Conservation (phyloP, 2,113 vertebrate genomes). For the Geothlypis trichas region DNA sequence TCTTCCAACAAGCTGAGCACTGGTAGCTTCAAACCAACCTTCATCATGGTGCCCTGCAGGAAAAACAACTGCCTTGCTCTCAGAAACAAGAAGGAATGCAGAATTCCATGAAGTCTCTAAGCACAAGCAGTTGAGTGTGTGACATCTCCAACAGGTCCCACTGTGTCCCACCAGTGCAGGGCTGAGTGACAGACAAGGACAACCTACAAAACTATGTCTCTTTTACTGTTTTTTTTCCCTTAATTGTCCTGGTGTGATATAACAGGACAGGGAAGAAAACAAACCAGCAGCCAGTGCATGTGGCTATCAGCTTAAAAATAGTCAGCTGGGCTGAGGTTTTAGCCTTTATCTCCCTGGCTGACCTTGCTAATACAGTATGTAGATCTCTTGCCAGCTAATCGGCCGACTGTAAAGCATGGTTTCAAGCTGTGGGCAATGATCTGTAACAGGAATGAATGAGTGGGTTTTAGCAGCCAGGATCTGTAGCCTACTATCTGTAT, state of each 20-base stretch:
- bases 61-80: neutral
- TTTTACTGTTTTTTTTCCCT: neutral
- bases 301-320: constrained; percentile 77
- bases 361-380: constrained; percentile 84
- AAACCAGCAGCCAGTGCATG: constrained; percentile 66
- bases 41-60: neutral
- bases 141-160: neutral
- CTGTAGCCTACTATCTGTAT: constrained; percentile 83
- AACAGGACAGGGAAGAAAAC: neutral
- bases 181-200: neutral
- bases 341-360: constrained; percentile 79
- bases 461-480: constrained; percentile 82
- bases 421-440: constrained; percentile 82
- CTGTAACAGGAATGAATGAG: constrained; percentile 85
- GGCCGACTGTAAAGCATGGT: constrained; percentile 79
- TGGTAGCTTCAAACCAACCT: neutral
- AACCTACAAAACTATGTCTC: neutral
- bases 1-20: neutral
- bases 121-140: neutral
- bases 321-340: constrained; percentile 68
- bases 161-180: neutral
- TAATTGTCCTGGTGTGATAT: neutral
- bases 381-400: constrained; percentile 81
- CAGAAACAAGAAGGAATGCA: neutral
- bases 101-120: neutral